These are phyloP conservation scores for Eupithecia pulchellata DNA, from an alignment of 2,888 invertebrate genomes.

Conservation along the genomic window DNA sequence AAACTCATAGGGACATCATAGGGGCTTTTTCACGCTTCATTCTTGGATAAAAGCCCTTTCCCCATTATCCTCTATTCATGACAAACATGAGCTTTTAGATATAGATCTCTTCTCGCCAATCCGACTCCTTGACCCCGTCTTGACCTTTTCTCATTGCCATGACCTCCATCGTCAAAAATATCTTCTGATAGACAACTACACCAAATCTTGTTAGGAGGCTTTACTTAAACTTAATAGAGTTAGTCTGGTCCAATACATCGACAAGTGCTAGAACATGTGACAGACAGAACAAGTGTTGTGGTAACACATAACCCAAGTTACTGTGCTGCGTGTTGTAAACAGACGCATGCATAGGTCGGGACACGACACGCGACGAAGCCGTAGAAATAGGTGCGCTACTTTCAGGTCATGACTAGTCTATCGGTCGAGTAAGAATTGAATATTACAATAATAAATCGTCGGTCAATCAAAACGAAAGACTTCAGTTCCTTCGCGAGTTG, in stretches of 20 bases:
- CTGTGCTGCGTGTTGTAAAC: constrained; percentile 50
- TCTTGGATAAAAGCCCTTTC: neutral
- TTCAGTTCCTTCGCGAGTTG: no score
- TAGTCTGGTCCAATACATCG: neutral
- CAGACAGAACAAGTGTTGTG: constrained; percentile 17
- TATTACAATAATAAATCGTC: no score
- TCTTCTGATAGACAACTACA: neutral
- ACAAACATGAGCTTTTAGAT: no score
- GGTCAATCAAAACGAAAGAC: no score
- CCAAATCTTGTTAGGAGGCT: neutral
- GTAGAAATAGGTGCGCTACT: constrained; percentile 31
- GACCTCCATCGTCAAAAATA: neutral
- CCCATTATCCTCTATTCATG: neutral
- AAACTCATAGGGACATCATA: neutral
- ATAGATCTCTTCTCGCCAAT: neutral
- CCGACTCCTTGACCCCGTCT: neutral
- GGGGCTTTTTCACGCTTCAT: neutral
- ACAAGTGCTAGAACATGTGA: constrained; percentile 19
- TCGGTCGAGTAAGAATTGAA: neutral
- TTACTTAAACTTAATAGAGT: constrained; percentile 1
- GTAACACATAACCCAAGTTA: constrained; percentile 34
- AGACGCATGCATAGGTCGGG: constrained; percentile 49
- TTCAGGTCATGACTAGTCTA: neutral
- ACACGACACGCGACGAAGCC: constrained; percentile 52
- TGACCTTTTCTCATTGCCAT: neutral